phyloP scores from a whole-genome alignment of 2,797 vertebrate species.

The Scyliorhinus canicula region DNA sequence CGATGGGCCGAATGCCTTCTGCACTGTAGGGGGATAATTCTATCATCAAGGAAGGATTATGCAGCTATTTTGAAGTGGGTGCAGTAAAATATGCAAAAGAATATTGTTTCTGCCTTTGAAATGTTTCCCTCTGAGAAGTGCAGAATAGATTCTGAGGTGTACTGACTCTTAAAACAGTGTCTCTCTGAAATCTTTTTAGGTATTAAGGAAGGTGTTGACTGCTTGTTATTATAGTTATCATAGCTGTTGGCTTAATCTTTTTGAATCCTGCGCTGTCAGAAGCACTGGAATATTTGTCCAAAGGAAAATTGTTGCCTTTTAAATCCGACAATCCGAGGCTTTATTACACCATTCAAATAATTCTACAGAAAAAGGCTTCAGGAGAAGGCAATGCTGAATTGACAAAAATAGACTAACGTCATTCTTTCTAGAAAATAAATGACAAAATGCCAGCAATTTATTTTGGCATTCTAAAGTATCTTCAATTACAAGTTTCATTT shows the following conservation, averaged over 20 bases:
- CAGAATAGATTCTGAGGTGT: not conserved
- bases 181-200: not conserved
- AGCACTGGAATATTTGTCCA: not conserved
- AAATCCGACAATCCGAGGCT: not conserved
- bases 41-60: not conserved
- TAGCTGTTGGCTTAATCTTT: not conserved
- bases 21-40: too few species aligned
- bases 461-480: not conserved
- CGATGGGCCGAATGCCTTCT: too few species aligned
- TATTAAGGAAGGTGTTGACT: not conserved
- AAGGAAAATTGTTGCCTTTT: not conserved
- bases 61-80: not conserved
- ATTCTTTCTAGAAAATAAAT: not conserved
- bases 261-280: not conserved
- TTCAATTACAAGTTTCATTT: not conserved
- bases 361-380: not conserved
- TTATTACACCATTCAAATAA: not conserved
- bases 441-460: not conserved
- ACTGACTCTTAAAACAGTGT: not conserved
- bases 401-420: not conserved
- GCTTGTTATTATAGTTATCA: not conserved
- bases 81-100: not conserved
- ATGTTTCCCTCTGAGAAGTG: not conserved
- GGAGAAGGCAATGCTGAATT: not conserved
- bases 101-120: not conserved